A percentile compares a stretch with the other conserved stretches of the same genome.
Conservation (phyloP, 2,797 vertebrate species). For the Mus spretus region DNA sequence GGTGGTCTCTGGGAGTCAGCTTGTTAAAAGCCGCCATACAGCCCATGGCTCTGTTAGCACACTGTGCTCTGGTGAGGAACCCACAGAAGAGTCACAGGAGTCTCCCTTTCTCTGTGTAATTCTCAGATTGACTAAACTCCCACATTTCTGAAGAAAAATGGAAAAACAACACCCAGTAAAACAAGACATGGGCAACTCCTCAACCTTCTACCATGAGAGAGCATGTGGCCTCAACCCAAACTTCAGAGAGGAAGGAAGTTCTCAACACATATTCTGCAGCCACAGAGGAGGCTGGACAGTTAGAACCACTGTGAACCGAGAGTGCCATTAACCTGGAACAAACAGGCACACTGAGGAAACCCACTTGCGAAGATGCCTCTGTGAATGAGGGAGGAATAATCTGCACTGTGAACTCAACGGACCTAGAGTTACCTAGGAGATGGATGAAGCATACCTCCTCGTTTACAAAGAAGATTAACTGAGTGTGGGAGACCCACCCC, state of each 20-base stretch:
- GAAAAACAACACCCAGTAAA: neutral
- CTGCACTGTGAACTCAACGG: neutral
- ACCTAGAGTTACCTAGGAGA: neutral
- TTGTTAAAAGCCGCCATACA: neutral
- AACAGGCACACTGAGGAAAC: neutral
- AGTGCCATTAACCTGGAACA: neutral
- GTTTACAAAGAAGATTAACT: neutral
- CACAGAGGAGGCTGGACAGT: too few species aligned
- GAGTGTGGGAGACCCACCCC: neutral
- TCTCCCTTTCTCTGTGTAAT: neutral
- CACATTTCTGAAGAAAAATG: conserved; percentile 8
- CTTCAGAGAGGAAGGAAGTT: neutral
- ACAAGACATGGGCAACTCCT: neutral
- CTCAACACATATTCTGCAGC: neutral
- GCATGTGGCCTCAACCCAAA: neutral
- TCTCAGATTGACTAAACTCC: conserved; percentile 59
- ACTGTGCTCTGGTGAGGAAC: neutral
- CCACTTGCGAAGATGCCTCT: neutral
- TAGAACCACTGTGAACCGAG: neutral
- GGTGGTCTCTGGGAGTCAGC: neutral
- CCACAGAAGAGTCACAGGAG: neutral
- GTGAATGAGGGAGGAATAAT: neutral
- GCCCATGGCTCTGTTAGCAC: neutral
- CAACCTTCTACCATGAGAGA: neutral
- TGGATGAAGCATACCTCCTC: neutral